A percentile compares a stretch with the other conserved stretches of the same genome.
These are phyloP conservation scores for Emydocephalus ijimae DNA, from an alignment of 2,113 vertebrate species.

Conservation along the genomic window DNA sequence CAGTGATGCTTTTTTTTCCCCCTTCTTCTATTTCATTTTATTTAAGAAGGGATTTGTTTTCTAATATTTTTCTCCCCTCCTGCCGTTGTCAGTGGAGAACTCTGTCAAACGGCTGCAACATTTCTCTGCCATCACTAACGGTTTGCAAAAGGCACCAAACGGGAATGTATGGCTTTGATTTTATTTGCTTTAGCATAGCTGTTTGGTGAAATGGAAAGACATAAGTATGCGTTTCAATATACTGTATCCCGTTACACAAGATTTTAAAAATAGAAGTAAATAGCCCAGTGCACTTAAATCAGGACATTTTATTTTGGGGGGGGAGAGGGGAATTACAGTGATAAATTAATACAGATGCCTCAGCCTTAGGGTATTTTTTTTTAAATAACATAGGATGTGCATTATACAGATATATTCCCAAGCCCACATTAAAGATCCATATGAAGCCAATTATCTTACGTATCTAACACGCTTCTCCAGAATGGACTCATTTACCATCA, in stretches of 20 bases:
- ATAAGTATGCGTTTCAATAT: slow-evolving; percentile 67
- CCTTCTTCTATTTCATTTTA: slow-evolving; percentile 69
- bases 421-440: slow-evolving; percentile 22
- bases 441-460: not conserved
- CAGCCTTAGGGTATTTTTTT: not conserved
- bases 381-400: slow-evolving; percentile 1
- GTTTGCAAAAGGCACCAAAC: slow-evolving; percentile 58
- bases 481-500: slow-evolving; percentile 47
- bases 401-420: slow-evolving; percentile 22
- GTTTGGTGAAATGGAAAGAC: slow-evolving; percentile 63
- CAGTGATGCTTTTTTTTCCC: slow-evolving; percentile 59
- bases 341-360: slow-evolving; percentile 57
- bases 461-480: slow-evolving; percentile 46
- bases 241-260: slow-evolving; percentile 49
- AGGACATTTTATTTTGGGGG: slow-evolving; percentile 53
- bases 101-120: slow-evolving; percentile 51
- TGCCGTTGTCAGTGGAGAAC: slow-evolving; percentile 72
- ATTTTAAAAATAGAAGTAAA: slow-evolving; percentile 71
- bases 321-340: slow-evolving; percentile 44
- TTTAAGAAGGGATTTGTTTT: slow-evolving; percentile 79
- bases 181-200: slow-evolving; percentile 70
- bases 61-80: slow-evolving; percentile 72
- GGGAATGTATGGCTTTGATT: slow-evolving; percentile 65
- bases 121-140: slow-evolving; percentile 66
- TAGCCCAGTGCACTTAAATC: slow-evolving; percentile 59